Evolutionary conservation across 2,113 vertebrate species (phyloP).

Genomic region (Catharus fuscescens): DNA sequence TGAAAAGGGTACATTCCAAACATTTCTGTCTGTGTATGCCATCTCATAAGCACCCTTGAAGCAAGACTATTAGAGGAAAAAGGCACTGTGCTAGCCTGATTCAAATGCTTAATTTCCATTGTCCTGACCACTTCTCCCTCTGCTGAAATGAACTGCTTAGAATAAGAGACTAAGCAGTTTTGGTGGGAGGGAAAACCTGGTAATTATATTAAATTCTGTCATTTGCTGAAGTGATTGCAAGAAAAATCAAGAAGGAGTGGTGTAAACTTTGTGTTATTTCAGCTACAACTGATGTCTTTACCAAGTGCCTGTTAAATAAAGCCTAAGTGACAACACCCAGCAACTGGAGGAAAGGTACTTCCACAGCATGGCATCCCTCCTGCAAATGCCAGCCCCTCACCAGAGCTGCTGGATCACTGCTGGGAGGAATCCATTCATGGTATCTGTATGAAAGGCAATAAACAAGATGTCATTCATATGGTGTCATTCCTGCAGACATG

Average conservation of each 20-base stretch:
- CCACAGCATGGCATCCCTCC: neutral
- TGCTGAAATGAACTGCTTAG: neutral
- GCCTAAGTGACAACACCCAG: neutral
- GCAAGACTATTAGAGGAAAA: neutral
- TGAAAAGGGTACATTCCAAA: neutral
- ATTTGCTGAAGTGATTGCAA: neutral
- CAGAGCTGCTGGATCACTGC: neutral
- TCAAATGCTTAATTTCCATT: neutral
- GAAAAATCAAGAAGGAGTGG: neutral
- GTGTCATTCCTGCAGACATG: neutral
- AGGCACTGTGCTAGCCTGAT: neutral
- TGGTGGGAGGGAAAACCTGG: neutral
- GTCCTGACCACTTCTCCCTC: neutral
- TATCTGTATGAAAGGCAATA: neutral
- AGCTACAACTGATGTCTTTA: neutral
- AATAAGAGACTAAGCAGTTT: neutral
- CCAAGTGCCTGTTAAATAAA: neutral
- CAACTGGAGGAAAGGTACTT: neutral
- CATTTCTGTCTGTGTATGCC: neutral
- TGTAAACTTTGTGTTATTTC: neutral
- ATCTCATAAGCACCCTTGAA: neutral
- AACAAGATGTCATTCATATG: neutral
- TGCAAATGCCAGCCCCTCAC: neutral
- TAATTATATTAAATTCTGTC: neutral
- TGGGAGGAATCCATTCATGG: neutral